Evolutionary conservation across 2,113 vertebrate species (phyloP), one percentile per base, ranked within the genome.

Genomic region (Apteryx mantelli): DNA sequence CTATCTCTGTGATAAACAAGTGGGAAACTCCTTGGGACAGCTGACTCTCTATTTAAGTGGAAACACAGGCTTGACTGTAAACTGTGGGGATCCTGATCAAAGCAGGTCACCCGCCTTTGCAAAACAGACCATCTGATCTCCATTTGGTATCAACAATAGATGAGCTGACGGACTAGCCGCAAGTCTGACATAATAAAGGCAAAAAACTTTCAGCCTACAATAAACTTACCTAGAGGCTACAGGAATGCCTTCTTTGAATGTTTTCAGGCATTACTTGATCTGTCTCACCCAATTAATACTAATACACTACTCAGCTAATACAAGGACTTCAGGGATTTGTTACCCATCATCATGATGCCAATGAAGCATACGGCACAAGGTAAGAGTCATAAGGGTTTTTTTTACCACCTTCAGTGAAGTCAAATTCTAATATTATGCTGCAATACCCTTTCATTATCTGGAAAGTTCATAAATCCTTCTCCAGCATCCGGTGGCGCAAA

Each of bases 211-310:
- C 92, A 94, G 86, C 58, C 83, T 81, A 74, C 55, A 84, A 85
- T 73, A 87, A 91, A 86, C 80, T 56, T 82, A 77, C 66, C 86
- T 90, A 22, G 50, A 93, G 80, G 65, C 83, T 91, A 94, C 58
- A 87, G 22, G 84, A 95, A 90, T 58, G 86, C 18, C 4, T 8
- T 91, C 68, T 86, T 78, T 53, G 63, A 91, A 86, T 38, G 18
- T 50, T 60, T 85, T 74, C 70, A 79, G 90, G 84, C 44, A 95
- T 69, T 64, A 82, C 38, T 82, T 42, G 34, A 79, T 86, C 48
- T 63, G 86, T 83, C 89, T 96, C 92, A 83, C 74, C 64, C 87
- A 96, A 96, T 97, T 95, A 96, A 82, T 73, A 92, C 91, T 92
- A 82, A 75, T 15, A 90, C 5, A 40, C 48, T 82, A 61, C 4